Conservation (phyloP, 2,113 vertebrate genomes). For the Macaca fascicularis region T2T-MFA8v1.1 NC_088378.1:138064001-138064500, state of each 20-base stretch:
- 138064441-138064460: background rate
- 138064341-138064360: background rate
- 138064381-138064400: background rate
- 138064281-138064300: background rate
- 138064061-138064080: too few relatives aligned
- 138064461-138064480: background rate
- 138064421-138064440: background rate
- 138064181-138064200: background rate
- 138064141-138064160: background rate
- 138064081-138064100: too few relatives aligned
- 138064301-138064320: background rate
- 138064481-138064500: background rate
- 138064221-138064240: background rate
- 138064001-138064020: too few relatives aligned
- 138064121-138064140: too few relatives aligned
- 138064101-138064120: too few relatives aligned
- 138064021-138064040: too few relatives aligned
- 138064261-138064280: background rate
- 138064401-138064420: background rate
- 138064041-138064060: too few relatives aligned
- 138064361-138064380: background rate
- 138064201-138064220: background rate
- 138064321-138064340: background rate
- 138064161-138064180: background rate
- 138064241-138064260: background rate